Percentiles rank a stretch among this genome's conserved stretches.
These are phyloP conservation scores for Sebastes minor DNA, from an alignment of 2,797 vertebrate species.

Conservation along the genomic window DNA sequence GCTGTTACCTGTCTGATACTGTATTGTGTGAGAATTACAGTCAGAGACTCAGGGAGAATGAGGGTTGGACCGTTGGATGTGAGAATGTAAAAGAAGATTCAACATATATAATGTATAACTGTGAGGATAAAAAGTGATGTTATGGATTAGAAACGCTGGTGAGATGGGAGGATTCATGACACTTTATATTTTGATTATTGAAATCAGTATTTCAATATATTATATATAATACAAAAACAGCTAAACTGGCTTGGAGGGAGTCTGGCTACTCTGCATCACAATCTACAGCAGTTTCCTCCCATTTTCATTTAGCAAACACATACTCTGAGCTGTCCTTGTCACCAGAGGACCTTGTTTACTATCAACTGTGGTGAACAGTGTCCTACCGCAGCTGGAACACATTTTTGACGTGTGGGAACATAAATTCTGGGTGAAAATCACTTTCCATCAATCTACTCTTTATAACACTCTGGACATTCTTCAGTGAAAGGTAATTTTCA, in stretches of 20 bases:
- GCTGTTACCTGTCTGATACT: neutral
- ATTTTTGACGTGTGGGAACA: conserved; percentile 44
- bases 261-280: neutral
- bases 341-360: conserved; percentile 48
- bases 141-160: neutral
- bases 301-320: neutral
- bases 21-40: neutral
- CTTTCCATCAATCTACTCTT: neutral
- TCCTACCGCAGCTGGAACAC: conserved; percentile 43
- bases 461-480: neutral
- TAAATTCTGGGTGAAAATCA: conserved; percentile 14
- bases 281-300: neutral
- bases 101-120: neutral
- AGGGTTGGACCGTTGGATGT: neutral
- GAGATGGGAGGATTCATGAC: neutral
- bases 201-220: neutral
- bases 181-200: neutral
- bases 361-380: conserved; percentile 41
- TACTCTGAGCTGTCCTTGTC: conserved; percentile 3
- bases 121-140: neutral
- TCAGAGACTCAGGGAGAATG: neutral
- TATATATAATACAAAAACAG: neutral
- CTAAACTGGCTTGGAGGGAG: neutral
- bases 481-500: neutral
- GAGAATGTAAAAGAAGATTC: neutral